These are phyloP conservation scores for Phymorhynchus buccinoides DNA, from an alignment of 1,140 invertebrate genomes.

Conservation along the genomic window DNA sequence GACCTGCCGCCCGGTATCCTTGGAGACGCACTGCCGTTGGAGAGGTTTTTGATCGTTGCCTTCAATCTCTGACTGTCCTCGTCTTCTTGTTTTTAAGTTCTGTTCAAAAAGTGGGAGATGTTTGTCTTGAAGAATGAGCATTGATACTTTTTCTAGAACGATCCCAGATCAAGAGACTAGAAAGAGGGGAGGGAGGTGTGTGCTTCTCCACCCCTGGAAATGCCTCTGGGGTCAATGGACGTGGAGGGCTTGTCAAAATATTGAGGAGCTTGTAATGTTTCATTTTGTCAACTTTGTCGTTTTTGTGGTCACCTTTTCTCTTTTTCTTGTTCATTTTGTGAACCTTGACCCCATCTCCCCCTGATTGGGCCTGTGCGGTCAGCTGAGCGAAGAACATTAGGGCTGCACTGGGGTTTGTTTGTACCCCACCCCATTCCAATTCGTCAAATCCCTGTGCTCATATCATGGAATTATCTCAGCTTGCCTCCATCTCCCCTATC, in stretches of 20 bases:
- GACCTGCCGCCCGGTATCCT: background rate
- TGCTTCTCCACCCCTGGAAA: background rate
- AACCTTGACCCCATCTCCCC: too few relatives aligned
- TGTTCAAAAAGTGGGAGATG: too few relatives aligned
- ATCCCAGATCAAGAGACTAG: background rate
- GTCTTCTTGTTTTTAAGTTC: background rate
- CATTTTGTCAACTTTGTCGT: too few relatives aligned
- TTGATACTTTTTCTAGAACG: background rate
- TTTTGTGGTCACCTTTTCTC: too few relatives aligned
- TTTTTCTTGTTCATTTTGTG: too few relatives aligned
- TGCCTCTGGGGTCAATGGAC: background rate
- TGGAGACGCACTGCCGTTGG: background rate
- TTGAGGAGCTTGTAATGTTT: background rate
- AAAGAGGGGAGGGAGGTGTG: background rate
- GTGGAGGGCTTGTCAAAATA: slow-evolving; percentile 6
- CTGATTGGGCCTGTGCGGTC: too few relatives aligned
- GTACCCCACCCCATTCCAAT: too few relatives aligned
- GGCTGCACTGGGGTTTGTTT: too few relatives aligned
- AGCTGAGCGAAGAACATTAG: too few relatives aligned
- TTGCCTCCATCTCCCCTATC: too few relatives aligned
- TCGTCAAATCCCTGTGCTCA: too few relatives aligned
- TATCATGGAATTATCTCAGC: too few relatives aligned
- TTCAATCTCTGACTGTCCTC: background rate
- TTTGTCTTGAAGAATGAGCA: background rate
- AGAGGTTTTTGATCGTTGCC: background rate